phyloP scores from a whole-genome alignment of 2,888 invertebrate species.

The Fissipunctia ypsillon region DNA sequence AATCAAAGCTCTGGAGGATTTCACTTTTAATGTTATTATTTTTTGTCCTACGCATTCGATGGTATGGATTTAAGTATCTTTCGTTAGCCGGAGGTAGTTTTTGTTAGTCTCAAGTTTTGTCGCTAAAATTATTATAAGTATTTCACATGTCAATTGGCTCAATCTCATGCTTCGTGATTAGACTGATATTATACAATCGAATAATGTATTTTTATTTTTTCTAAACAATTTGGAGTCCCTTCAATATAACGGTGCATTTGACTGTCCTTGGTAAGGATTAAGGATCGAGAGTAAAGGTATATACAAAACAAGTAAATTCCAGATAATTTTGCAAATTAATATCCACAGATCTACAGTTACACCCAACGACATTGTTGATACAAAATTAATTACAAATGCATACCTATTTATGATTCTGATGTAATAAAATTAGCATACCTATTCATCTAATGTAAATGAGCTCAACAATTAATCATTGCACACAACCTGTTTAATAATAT shows the following conservation, averaged over 20 bases:
- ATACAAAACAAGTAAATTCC: not conserved
- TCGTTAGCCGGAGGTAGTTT: constrained; percentile 74
- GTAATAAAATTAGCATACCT: constrained; percentile 35
- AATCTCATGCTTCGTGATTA: constrained; percentile 38
- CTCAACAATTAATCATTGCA: constrained; percentile 47
- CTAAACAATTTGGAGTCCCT: not conserved
- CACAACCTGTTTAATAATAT: constrained; percentile 34
- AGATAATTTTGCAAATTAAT: not conserved
- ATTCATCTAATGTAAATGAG: constrained; percentile 50
- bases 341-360: constrained; percentile 16
- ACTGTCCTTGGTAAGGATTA: not conserved
- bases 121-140: constrained; percentile 59
- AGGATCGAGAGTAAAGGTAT: no score
- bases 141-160: constrained; percentile 61
- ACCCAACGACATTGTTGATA: constrained; percentile 10
- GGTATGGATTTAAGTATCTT: constrained; percentile 69
- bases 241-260: constrained; percentile 24
- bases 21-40: constrained; percentile 89
- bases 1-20: constrained; percentile 90
- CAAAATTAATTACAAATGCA: constrained; percentile 27
- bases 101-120: constrained; percentile 59
- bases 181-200: constrained; percentile 16
- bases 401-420: constrained; percentile 29
- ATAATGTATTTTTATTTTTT: constrained; percentile 17
- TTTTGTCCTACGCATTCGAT: constrained; percentile 75